A percentile compares a stretch with the other conserved stretches of the same genome.
Conservation (phyloP, 2,888 invertebrate genomes). For the Drosophila cognata region DNA sequence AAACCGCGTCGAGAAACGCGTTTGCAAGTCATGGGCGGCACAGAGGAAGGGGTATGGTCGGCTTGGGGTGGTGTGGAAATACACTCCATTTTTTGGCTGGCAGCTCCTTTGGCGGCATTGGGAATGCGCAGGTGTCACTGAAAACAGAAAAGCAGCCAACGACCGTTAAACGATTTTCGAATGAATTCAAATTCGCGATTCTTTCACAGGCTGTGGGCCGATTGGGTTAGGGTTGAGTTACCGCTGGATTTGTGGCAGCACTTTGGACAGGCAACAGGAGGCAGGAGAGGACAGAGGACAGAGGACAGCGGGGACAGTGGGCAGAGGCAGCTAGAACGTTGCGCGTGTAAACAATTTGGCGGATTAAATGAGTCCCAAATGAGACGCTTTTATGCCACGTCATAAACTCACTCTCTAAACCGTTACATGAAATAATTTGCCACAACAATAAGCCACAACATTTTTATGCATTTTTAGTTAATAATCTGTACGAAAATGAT, state of each 20-base stretch:
- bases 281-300: not conserved
- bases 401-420: conserved; percentile 68
- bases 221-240: conserved; percentile 30
- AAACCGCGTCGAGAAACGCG: conserved; percentile 53
- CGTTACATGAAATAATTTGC: conserved; percentile 18
- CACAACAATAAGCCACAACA: conserved; percentile 1
- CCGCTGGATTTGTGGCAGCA: conserved; percentile 15
- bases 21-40: conserved; percentile 63
- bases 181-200: conserved; percentile 80
- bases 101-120: conserved; percentile 42
- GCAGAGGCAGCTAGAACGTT: conserved; percentile 8
- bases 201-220: conserved; percentile 47
- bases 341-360: conserved; percentile 74
- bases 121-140: conserved; percentile 76
- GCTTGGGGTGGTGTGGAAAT: not conserved
- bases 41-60: not conserved
- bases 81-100: conserved; percentile 9
- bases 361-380: conserved; percentile 81
- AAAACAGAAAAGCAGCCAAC: conserved; percentile 59
- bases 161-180: conserved; percentile 78
- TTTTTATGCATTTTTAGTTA: conserved; percentile 4
- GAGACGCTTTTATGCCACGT: conserved; percentile 74
- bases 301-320: not conserved
- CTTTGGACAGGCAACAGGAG: not conserved
- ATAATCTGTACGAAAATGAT: not conserved